Percentiles rank a stretch among this genome's conserved stretches.
Evolutionary conservation across 2,797 vertebrate genomes (phyloP).

Genomic region (Anableps anableps): DNA sequence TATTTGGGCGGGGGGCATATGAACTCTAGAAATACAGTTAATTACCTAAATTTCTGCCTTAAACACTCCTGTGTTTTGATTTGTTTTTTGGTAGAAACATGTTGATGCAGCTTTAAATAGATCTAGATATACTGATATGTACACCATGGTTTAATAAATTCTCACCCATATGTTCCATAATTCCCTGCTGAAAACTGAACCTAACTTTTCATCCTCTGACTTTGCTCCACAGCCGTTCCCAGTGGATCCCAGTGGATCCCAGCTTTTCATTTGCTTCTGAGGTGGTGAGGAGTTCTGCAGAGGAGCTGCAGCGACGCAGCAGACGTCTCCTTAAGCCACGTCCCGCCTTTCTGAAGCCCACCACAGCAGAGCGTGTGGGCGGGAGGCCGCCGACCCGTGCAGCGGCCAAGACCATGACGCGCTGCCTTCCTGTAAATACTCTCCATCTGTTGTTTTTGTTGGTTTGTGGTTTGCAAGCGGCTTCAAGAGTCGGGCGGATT

Average conservation of each 20-base stretch:
- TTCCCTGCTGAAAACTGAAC: background rate
- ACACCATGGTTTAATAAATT: background rate
- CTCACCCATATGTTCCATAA: too few species aligned
- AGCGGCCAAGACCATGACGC: background rate
- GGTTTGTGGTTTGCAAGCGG: background rate
- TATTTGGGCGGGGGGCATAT: too few species aligned
- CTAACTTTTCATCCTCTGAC: background rate
- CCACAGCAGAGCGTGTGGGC: background rate
- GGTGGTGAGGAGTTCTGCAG: too few species aligned
- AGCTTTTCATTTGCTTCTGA: background rate
- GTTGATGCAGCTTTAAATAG: too few species aligned
- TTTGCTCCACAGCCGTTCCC: background rate
- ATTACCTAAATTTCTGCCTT: too few species aligned
- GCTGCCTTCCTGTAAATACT: background rate
- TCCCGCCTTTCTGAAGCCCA: too few species aligned
- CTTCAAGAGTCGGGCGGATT: background rate
- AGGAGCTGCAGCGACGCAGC: too few species aligned
- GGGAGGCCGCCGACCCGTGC: background rate
- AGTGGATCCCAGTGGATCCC: background rate
- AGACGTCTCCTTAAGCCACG: background rate
- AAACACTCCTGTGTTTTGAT: too few species aligned
- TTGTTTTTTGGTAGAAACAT: too few species aligned
- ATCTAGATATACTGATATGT: too few species aligned
- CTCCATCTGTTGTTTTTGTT: slow-evolving; percentile 5
- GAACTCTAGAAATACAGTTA: too few species aligned